Evolutionary conservation across 1,140 invertebrate genomes (phyloP).

Genomic region (Leptopilina clavipes): DNA sequence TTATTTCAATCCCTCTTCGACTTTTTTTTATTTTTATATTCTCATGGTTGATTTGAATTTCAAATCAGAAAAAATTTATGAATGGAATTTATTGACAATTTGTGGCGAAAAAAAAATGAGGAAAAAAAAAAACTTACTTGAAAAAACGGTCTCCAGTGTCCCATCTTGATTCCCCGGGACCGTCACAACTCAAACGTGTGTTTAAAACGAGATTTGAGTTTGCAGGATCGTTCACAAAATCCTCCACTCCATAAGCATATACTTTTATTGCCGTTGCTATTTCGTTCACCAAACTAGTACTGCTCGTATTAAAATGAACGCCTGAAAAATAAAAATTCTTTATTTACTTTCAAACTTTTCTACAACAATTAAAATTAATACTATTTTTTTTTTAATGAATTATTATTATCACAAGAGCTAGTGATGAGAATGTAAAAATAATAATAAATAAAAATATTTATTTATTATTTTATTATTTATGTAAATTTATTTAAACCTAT

Average conservation of each 20-base stretch:
- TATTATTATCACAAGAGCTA: too few relatives aligned
- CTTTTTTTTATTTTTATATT: neutral
- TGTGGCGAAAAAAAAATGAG: neutral
- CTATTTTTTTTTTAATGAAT: too few relatives aligned
- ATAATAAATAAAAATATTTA: too few relatives aligned
- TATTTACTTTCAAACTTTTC: too few relatives aligned
- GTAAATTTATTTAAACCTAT: too few relatives aligned
- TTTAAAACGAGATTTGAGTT: constrained; percentile 84
- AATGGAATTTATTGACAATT: neutral
- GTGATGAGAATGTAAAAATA: too few relatives aligned
- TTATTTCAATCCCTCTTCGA: neutral
- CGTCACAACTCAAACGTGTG: constrained; percentile 88
- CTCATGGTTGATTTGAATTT: neutral
- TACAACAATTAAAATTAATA: neutral
- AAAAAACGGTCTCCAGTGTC: constrained; percentile 83
- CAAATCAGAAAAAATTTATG: neutral
- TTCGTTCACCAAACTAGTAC: constrained; percentile 85
- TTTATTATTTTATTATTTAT: too few relatives aligned
- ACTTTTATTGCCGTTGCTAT: constrained; percentile 93
- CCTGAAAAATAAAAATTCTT: constrained; percentile 74
- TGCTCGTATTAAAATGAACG: constrained; percentile 93
- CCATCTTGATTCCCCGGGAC: constrained; percentile 84
- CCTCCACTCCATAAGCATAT: constrained; percentile 92
- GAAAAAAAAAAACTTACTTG: constrained; percentile 69
- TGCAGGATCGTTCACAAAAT: constrained; percentile 84